Conservation (phyloP, 1,140 invertebrate genomes). For the Listronotus bonariensis region DNA sequence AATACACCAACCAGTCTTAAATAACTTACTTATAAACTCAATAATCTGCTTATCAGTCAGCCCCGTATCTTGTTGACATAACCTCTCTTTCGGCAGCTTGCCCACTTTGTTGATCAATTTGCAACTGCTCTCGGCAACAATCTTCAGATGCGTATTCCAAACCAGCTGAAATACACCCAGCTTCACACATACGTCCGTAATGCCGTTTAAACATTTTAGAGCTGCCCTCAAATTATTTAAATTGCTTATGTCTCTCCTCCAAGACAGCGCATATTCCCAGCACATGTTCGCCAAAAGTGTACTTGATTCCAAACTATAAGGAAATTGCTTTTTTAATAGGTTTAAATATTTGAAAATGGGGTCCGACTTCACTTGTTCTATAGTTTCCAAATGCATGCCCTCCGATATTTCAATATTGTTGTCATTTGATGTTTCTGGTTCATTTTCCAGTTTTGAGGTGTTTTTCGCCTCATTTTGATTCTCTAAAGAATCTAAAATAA, state of each 20-base stretch:
- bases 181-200: slow-evolving; percentile 66
- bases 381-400: slow-evolving; percentile 20
- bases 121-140: slow-evolving; percentile 72
- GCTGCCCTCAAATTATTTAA: slow-evolving; percentile 68
- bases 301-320: slow-evolving; percentile 80
- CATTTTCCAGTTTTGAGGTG: slow-evolving; percentile 26
- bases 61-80: slow-evolving; percentile 75
- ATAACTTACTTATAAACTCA: slow-evolving; percentile 65
- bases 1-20: too few species aligned
- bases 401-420: slow-evolving; percentile 24
- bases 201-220: slow-evolving; percentile 64
- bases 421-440: slow-evolving; percentile 19
- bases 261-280: slow-evolving; percentile 87
- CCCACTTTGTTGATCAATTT: slow-evolving; percentile 88
- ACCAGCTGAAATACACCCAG: slow-evolving; percentile 78
- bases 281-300: slow-evolving; percentile 82
- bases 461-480: slow-evolving; percentile 4
- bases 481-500: background rate
- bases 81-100: slow-evolving; percentile 82
- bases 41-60: slow-evolving; percentile 71
- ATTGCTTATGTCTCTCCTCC: slow-evolving; percentile 78
- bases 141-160: slow-evolving; percentile 84
- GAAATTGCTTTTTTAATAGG: slow-evolving; percentile 75
- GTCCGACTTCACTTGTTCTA: slow-evolving; percentile 52
- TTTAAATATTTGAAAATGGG: slow-evolving; percentile 63